Evolutionary conservation across 2,888 invertebrate genomes (phyloP).

Genomic region (Cistogaster globosa): DNA sequence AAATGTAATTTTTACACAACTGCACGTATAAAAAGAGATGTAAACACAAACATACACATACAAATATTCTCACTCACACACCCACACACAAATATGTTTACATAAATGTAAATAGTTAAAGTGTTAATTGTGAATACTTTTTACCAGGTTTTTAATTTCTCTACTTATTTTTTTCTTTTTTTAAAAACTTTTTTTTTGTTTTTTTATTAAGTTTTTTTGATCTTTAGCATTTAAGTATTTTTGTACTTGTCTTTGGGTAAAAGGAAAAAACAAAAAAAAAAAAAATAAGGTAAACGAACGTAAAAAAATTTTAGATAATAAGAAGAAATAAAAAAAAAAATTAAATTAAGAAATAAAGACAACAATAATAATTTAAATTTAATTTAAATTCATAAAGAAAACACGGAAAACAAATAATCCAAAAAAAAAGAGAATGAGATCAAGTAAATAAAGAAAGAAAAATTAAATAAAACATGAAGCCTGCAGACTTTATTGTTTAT

Average conservation of each 20-base stretch:
- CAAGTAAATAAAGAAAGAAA: conserved; percentile 48
- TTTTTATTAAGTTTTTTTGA: conserved; percentile 21
- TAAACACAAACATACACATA: background rate
- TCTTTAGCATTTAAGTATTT: conserved; percentile 73
- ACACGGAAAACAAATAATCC: conserved; percentile 16
- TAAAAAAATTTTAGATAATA: conserved; percentile 13
- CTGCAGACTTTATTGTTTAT: background rate
- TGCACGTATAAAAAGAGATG: background rate
- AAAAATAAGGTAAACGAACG: conserved; percentile 24
- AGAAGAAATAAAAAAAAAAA: conserved; percentile 17
- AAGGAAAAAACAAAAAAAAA: conserved; percentile 20
- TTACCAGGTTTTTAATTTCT: conserved; percentile 49
- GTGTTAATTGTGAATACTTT: conserved; percentile 70
- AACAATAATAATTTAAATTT: conserved; percentile 68
- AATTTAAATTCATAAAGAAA: conserved; percentile 66
- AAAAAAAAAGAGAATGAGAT: conserved; percentile 43
- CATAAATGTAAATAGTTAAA: conserved; percentile 65
- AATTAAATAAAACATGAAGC: conserved; percentile 26
- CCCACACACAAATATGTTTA: background rate
- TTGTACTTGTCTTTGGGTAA: conserved; percentile 73
- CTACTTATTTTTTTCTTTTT: background rate
- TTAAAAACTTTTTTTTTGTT: background rate
- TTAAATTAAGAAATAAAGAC: conserved; percentile 27
- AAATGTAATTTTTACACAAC: background rate
- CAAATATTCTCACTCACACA: background rate